Evolutionary conservation across 92 coral and sea anemone genomes (phyloP).

Genomic region (Diadumene lineata): DNA sequence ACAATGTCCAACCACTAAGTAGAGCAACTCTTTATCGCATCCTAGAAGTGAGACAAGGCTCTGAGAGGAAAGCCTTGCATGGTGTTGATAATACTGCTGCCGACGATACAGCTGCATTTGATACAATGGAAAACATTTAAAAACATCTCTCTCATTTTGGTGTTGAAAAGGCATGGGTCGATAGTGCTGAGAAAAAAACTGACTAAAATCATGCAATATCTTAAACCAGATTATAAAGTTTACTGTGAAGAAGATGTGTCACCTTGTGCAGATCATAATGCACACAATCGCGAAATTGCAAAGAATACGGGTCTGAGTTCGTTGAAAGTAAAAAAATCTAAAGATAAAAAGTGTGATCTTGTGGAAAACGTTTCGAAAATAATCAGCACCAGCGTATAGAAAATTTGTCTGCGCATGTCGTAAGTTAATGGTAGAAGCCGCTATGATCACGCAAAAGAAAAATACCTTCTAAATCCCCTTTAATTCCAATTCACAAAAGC

Average conservation of each 20-base stretch:
- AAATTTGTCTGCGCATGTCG: too few species aligned
- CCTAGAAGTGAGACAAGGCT: constrained; percentile 40
- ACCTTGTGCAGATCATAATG: constrained; percentile 46
- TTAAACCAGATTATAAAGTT: constrained; percentile 31
- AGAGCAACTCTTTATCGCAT: constrained; percentile 43
- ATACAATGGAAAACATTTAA: constrained; percentile 21
- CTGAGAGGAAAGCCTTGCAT: constrained; percentile 34
- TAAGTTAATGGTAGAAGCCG: too few species aligned
- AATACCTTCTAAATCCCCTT: too few species aligned
- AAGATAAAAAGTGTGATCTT: too few species aligned
- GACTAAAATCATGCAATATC: constrained; percentile 34
- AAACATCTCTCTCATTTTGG: constrained; percentile 39
- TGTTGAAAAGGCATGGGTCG: constrained; percentile 15
- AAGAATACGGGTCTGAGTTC: too few species aligned
- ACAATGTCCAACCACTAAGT: constrained; percentile 37
- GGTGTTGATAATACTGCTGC: constrained; percentile 57
- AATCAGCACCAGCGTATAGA: too few species aligned
- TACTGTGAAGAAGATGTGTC: constrained; percentile 38
- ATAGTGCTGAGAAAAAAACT: background rate
- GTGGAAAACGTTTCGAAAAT: too few species aligned
- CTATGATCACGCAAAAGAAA: too few species aligned
- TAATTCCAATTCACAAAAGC: too few species aligned
- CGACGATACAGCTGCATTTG: constrained; percentile 54
- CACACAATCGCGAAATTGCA: too few species aligned
- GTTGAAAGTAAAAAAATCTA: too few species aligned